phyloP scores from a whole-genome alignment of 2,888 invertebrate genomes.

The Ennomos erosarius region DNA sequence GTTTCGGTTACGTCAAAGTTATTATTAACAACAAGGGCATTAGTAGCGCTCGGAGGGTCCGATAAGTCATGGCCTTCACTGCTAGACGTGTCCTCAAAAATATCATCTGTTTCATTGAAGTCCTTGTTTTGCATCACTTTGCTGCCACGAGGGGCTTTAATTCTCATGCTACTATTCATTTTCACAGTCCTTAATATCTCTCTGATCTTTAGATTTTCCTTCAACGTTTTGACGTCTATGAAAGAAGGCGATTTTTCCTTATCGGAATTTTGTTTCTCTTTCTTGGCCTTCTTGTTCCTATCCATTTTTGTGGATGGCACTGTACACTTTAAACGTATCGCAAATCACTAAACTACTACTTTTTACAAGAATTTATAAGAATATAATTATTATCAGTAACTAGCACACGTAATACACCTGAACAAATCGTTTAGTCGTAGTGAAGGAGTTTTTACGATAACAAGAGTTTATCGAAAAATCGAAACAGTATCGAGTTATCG shows the following conservation, averaged over 20 bases:
- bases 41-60: conserved; percentile 60
- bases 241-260: conserved; percentile 61
- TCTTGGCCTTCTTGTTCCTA: conserved; percentile 65
- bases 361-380: conserved; percentile 28
- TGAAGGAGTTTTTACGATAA: conserved; percentile 64
- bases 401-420: conserved; percentile 66
- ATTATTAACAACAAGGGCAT: conserved; percentile 52
- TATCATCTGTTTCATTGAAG: conserved; percentile 64
- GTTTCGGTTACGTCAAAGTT: conserved; percentile 27
- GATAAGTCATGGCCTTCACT: conserved; percentile 33
- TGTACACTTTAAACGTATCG: conserved; percentile 24
- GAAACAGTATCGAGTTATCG: conserved; percentile 46
- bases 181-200: conserved; percentile 76
- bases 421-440: conserved; percentile 68
- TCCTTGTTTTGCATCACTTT: conserved; percentile 72
- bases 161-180: conserved; percentile 76
- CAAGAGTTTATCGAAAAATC: conserved; percentile 56
- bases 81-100: conserved; percentile 49
- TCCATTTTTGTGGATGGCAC: conserved; percentile 55
- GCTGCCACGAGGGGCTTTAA: conserved; percentile 70
- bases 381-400: conserved; percentile 55
- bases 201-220: conserved; percentile 75
- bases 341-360: conserved; percentile 40
- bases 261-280: conserved; percentile 60
- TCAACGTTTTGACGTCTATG: conserved; percentile 69